These are phyloP conservation scores for Fratercula arctica DNA, from an alignment of 2,797 vertebrate genomes.

Conservation along the genomic window DNA sequence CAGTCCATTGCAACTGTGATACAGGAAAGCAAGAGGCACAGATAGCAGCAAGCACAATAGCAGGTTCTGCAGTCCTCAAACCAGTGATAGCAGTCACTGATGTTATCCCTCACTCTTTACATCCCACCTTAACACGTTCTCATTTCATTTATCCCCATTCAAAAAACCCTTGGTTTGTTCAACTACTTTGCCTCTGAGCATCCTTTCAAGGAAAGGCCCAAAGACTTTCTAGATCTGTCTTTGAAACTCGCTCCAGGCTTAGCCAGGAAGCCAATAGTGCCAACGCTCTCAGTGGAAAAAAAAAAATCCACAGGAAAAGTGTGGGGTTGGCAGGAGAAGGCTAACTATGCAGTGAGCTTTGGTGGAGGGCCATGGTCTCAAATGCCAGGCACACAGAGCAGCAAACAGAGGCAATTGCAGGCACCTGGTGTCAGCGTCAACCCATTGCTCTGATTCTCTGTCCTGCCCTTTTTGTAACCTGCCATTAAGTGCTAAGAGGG, in stretches of 20 bases:
- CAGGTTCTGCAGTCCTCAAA: neutral
- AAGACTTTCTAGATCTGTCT: neutral
- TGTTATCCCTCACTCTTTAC: neutral
- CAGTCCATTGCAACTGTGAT: neutral
- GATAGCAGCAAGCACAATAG: neutral
- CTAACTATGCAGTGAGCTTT: neutral
- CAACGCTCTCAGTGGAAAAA: rapidly evolving
- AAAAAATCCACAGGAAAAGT: rapidly evolving
- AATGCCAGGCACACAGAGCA: neutral
- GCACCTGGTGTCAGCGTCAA: neutral
- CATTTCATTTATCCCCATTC: neutral
- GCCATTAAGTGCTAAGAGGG: neutral
- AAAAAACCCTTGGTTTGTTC: neutral
- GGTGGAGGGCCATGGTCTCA: neutral
- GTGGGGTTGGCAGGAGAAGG: neutral
- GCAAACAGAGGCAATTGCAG: neutral
- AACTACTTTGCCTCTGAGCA: neutral
- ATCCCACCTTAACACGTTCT: neutral
- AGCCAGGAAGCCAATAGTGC: neutral
- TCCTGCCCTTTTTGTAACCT: neutral
- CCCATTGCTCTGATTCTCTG: neutral
- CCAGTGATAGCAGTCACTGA: neutral
- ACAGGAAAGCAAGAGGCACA: neutral
- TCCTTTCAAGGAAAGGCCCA: neutral
- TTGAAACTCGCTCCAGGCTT: neutral